A percentile compares a stretch with the other conserved stretches of the same genome.
Conservation (phyloP, 2,888 invertebrate species). For the Orchesellides sinensis region DNA sequence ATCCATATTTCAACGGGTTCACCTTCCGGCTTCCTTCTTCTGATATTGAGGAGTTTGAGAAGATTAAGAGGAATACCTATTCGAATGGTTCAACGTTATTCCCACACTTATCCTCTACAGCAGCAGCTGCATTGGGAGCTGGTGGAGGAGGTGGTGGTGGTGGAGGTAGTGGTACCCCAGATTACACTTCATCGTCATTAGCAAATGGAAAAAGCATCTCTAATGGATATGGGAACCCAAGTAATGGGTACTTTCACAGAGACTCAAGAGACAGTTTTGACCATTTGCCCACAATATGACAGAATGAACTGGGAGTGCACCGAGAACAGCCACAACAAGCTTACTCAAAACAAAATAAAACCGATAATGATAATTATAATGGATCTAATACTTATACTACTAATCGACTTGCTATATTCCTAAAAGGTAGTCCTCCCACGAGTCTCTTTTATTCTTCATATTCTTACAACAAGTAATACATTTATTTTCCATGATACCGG, state of each 20-base stretch:
- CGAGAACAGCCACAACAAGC: constrained; percentile 42
- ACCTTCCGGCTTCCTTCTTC: constrained; percentile 86
- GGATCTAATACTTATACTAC: constrained; percentile 17
- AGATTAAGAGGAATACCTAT: constrained; percentile 79
- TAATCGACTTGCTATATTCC: constrained; percentile 41
- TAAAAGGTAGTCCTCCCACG: constrained; percentile 44
- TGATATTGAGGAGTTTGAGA: constrained; percentile 82
- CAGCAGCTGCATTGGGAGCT: constrained; percentile 73
- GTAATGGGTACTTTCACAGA: constrained; percentile 61
- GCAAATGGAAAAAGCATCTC: constrained; percentile 75
- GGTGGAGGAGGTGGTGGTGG: constrained; percentile 59
- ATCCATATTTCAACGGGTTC: constrained; percentile 94
- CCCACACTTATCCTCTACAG: constrained; percentile 83
- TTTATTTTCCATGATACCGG: too few species aligned
- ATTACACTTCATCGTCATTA: constrained; percentile 73
- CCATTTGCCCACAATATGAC: constrained; percentile 85
- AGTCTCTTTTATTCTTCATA: constrained; percentile 65
- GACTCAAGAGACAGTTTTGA: constrained; percentile 74
- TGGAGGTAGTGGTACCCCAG: constrained; percentile 65
- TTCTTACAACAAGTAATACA: constrained; percentile 65
- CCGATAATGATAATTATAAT: constrained; percentile 7
- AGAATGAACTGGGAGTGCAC: constrained; percentile 61
- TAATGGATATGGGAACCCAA: constrained; percentile 57
- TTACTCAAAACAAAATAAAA: constrained; percentile 48
- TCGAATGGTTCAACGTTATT: constrained; percentile 80